Base-by-base conservation (phyloP, 2,888 invertebrate species). In the Charanyca ferruginea region DNA sequence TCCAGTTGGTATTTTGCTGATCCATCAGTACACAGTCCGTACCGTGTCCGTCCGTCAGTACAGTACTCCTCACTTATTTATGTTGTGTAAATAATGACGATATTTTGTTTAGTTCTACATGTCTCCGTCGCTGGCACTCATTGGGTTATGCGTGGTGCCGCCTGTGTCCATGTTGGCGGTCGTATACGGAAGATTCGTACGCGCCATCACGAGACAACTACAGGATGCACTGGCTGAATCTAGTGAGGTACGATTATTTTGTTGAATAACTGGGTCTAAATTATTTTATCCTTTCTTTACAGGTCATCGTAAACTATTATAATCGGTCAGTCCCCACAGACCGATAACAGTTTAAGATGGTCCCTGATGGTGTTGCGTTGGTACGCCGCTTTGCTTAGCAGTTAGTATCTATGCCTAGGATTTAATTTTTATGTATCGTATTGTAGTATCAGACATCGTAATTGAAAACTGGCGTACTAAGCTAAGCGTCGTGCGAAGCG, bases 131-230 rank as follows among this genome's bases (percentile, higher is more conserved):
- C 92, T 99, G 83, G 98, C 99, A 5, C 86, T 98, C 53, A 97
- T 99, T 53, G 98, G 99, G 23, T 92, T 99, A 59, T 96, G 97
- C 60, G 97, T 99, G 28, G 99, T 99, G 22, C 99, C 99, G 1
- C 98, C 99, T 0, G 96, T 99, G 55, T 98, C 98, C 0, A 96
- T 97, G 55, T 90, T 98, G 80, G 98, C 98, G 22, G 97, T 98
- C 7, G 86, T 97, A 18, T 98, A 98, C 87, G 98, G 98, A 0
- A 96, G 98, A 66, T 98, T 98, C 87, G 97, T 99, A 2, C 96
- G 98, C 45, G 97, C 97, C 55, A 98, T 99, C 77, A 98, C 99
- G 0, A 96, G 97, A 71, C 96, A 97, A 83, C 97, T 99, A 61
- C 97, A 98, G 89, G 98, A 98, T 87, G 91, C 96, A 16, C 91